A percentile compares a stretch with the other conserved stretches of the same genome.
phyloP scores from a whole-genome alignment of 2,888 invertebrate species.

The Scrobipalpa costella region DNA sequence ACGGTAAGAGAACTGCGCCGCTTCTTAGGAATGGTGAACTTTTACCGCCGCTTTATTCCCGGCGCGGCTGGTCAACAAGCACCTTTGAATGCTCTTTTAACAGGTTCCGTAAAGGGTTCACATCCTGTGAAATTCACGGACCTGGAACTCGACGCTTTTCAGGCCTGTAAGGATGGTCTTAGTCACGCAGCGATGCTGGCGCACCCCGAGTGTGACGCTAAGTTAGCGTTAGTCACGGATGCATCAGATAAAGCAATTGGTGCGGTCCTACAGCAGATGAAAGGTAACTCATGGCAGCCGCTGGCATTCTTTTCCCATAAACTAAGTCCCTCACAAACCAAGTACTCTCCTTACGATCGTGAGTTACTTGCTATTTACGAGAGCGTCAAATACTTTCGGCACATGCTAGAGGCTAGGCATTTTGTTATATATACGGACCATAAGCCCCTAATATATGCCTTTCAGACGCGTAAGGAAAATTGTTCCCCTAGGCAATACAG shows the following conservation, averaged over 20 bases:
- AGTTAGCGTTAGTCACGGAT: too few species aligned
- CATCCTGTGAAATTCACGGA: constrained; percentile 36
- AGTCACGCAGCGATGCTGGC: constrained; percentile 44
- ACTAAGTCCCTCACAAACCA: too few species aligned
- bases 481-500: constrained; percentile 31
- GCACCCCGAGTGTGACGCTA: constrained; percentile 41
- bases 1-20: constrained; percentile 35
- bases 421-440: constrained; percentile 39
- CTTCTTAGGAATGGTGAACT: constrained; percentile 44
- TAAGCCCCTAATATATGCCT: constrained; percentile 42
- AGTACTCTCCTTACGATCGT: constrained; percentile 55
- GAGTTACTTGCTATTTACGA: constrained; percentile 53
- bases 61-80: constrained; percentile 47
- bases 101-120: constrained; percentile 42
- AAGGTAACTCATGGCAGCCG: constrained; percentile 41
- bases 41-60: constrained; percentile 47
- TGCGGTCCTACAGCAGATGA: constrained; percentile 47
- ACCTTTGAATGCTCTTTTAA: constrained; percentile 43
- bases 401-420: constrained; percentile 50
- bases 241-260: constrained; percentile 53
- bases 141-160: constrained; percentile 37
- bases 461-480: constrained; percentile 36
- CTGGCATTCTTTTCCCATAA: constrained; percentile 38
- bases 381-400: constrained; percentile 48
- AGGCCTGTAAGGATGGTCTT: constrained; percentile 41